phyloP scores from a whole-genome alignment of 1,140 invertebrate genomes.

The Hypothenemus hampei region DNA sequence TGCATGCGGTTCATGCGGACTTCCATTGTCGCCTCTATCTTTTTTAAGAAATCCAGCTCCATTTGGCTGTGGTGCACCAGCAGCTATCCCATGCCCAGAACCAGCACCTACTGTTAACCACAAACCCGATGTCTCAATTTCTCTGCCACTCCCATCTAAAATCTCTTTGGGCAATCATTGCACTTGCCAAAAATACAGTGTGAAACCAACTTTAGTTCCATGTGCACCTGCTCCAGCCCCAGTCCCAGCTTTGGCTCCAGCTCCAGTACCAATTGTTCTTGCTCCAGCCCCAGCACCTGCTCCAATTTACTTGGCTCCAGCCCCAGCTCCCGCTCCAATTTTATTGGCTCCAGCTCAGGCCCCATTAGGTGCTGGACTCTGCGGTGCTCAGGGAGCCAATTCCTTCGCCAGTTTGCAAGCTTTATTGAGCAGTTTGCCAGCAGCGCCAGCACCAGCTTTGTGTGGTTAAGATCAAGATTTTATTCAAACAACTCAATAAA shows the following conservation, averaged over 20 bases:
- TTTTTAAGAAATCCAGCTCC: neutral
- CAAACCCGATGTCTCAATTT: constrained; percentile 9
- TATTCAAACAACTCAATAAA: too few species aligned
- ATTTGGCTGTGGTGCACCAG: neutral
- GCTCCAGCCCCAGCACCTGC: neutral
- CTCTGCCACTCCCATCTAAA: constrained; percentile 10
- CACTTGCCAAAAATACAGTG: constrained; percentile 19
- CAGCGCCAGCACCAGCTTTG: neutral
- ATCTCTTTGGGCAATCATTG: constrained; percentile 19
- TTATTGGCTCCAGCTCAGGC: neutral
- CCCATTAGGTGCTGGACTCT: too few species aligned
- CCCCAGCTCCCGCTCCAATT: neutral
- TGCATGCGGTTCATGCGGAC: neutral
- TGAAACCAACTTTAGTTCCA: constrained; percentile 13
- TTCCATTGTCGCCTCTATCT: neutral
- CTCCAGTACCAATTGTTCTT: neutral
- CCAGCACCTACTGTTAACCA: neutral
- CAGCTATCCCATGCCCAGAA: neutral
- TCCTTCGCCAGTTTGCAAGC: neutral
- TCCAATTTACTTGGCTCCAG: neutral
- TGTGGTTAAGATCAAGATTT: too few species aligned
- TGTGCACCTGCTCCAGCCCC: constrained; percentile 1
- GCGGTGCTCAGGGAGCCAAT: neutral
- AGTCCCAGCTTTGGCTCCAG: neutral
- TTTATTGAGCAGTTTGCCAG: neutral